Evolutionary conservation across 2,888 invertebrate genomes (phyloP).

Genomic region (Euclidia mi): DNA sequence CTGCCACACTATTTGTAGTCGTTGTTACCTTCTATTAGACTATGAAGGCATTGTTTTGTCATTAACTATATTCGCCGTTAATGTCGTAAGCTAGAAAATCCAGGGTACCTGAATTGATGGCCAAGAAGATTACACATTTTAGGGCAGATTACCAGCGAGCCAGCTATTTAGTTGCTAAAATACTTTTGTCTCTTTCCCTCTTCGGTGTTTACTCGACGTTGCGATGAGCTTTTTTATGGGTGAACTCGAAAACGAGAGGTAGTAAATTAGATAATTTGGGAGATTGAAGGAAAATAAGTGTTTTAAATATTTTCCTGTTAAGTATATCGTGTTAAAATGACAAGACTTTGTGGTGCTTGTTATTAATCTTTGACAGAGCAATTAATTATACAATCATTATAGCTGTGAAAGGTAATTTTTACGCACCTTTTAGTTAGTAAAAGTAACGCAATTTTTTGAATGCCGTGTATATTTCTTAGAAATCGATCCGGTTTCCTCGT

Average conservation of each 20-base stretch:
- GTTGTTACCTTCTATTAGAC: no score
- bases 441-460: no score
- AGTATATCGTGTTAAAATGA: no score
- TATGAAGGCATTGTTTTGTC: not conserved
- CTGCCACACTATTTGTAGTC: no score
- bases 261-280: not conserved
- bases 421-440: no score
- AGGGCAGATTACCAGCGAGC: slow-evolving; percentile 19
- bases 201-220: not conserved
- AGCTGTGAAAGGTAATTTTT: no score
- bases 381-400: no score
- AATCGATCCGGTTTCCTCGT: no score
- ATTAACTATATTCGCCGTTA: slow-evolving; percentile 17
- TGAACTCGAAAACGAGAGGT: not conserved
- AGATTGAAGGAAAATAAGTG: not conserved
- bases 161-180: slow-evolving; percentile 21
- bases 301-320: not conserved
- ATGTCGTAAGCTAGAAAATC: slow-evolving; percentile 6
- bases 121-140: slow-evolving; percentile 36
- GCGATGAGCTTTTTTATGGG: not conserved
- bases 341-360: no score
- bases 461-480: no score
- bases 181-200: slow-evolving; percentile 6
- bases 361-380: no score
- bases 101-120: slow-evolving; percentile 21